Base-by-base conservation (phyloP, 2,113 vertebrate species). In the Physeter macrocephalus region DNA sequence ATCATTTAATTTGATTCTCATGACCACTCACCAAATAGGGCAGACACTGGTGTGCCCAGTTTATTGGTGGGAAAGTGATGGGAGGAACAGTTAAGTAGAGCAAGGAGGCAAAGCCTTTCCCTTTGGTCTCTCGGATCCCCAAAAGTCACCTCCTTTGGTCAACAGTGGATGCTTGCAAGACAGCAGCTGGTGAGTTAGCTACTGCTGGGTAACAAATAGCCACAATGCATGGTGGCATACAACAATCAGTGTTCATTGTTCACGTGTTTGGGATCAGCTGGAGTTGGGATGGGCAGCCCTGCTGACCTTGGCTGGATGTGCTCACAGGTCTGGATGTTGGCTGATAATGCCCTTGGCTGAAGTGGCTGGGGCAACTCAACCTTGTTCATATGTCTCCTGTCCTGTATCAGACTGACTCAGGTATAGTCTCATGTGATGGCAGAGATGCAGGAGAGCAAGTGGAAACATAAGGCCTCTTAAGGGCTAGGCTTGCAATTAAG, bases 371-470 rank as follows among this genome's bases (percentile, higher is more conserved):
- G 18, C 34, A 8, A 59, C 39, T 39, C 64, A 13, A 1, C 57
- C 57, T 41, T 5, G 17, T 41, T 27, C 46, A 1, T 3, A 3
- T 12, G 46, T 90, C 78, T 39, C 36, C 25, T 13, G 5, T 59
- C 69, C 61, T 34, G 59, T 61, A 10, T 74, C 46, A 17, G 67
- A 75, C 6, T 34, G 49, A 14, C 71, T 59, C 61, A 14, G 80
- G 25, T 0, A 7, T 1, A 3, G 10, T 7, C 39, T 41, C 36
- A 11, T 0, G 20, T 20, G 52, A 49, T 5, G 71, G 27, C 52
- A 86, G 49, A 52, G 61, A 27, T 7, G 3, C 13, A 34, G 52
- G 71, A 39, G 18, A 52, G 2, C 46, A 46, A 21, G 27, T 9
- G 23, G 31, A 75, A 77, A 39, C 61, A 43, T 3, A 1, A 5